Evolutionary conservation across 2,888 invertebrate genomes (phyloP), one percentile per base, ranked within the genome.

Genomic region (Dendrolimus pini): DNA sequence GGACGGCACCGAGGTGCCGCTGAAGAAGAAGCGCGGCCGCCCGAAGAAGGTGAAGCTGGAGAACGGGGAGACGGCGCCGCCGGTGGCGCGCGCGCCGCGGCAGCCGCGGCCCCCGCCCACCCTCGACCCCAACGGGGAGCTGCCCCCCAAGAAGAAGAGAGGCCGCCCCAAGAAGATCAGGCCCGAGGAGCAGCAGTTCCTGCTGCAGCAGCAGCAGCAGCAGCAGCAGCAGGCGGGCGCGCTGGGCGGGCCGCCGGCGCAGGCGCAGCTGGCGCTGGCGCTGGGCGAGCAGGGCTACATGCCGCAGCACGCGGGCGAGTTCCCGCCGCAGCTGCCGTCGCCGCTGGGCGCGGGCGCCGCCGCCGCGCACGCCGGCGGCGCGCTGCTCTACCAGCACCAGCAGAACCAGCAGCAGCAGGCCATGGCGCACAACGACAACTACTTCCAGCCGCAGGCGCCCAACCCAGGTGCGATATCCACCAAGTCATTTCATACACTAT

Each of bases 1-100:
- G 74, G 93, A 93, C 82, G 93, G 93, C 68, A 92, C 92, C 56
- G 92, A 93, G 73, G 89, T 94, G 62, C 94, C 95, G 0, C 94
- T 95, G 55, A 96, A 96, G 88, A 97, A 97, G 91, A 96, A 96
- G 82, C 92, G 96, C n/a, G 97, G 97, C 1, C 89, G 96, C n/a
- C 96, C 97, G 61, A 96, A 96, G 89, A 97, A 97, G 83, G 93
- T 95, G 41, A 95, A 94, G 76, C 85, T 92, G 67, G 93, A 93
- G 75, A 95, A 93, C 77, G 94, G 92, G 41, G 94, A 92, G 78
- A 92, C 92, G 56, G 93, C 93, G 61, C 92, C 93, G 54, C 89
- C 93, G 9, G 78, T 91, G 52, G 88, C 93, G 1, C 83, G 92
- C 62, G 89, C 89, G 63, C 89, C 91, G 30, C 72, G 85, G 7